These are phyloP conservation scores for Melieria picta DNA, from an alignment of 2,888 invertebrate species.

Conservation along the genomic window DNA sequence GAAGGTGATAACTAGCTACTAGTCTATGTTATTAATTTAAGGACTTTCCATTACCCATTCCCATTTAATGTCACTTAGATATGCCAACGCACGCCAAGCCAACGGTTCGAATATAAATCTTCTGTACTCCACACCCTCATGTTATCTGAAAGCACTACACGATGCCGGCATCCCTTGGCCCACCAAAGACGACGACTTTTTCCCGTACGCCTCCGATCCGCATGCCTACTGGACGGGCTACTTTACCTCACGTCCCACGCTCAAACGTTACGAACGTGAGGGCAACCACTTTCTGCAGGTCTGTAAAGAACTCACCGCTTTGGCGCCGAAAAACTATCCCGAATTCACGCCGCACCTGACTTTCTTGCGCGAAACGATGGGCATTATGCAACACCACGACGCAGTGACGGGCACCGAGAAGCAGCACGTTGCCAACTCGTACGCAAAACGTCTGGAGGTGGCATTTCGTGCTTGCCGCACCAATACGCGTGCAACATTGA, in stretches of 20 bases:
- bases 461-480: slow-evolving; percentile 73
- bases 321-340: slow-evolving; percentile 67
- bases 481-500: slow-evolving; percentile 52
- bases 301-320: slow-evolving; percentile 78
- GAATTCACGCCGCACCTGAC: slow-evolving; percentile 53
- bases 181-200: slow-evolving; percentile 86
- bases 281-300: slow-evolving; percentile 81
- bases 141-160: slow-evolving; percentile 81
- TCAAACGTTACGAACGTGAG: slow-evolving; percentile 80
- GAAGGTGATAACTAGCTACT: slow-evolving; percentile 16
- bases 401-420: slow-evolving; percentile 86
- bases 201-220: slow-evolving; percentile 87
- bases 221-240: slow-evolving; percentile 96
- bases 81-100: slow-evolving; percentile 57
- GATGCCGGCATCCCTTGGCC: slow-evolving; percentile 76
- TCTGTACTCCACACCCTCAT: slow-evolving; percentile 87
- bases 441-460: slow-evolving; percentile 76
- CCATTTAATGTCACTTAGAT: slow-evolving; percentile 45
- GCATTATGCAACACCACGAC: slow-evolving; percentile 91
- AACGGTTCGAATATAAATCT: slow-evolving; percentile 77
- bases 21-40: background rate
- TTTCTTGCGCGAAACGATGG: slow-evolving; percentile 70
- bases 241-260: slow-evolving; percentile 83
- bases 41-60: background rate
- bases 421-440: slow-evolving; percentile 88